These are phyloP conservation scores for Dendronephthya gigantea DNA, from an alignment of 64 coral and sea anemone species.

Conservation along the genomic window DNA sequence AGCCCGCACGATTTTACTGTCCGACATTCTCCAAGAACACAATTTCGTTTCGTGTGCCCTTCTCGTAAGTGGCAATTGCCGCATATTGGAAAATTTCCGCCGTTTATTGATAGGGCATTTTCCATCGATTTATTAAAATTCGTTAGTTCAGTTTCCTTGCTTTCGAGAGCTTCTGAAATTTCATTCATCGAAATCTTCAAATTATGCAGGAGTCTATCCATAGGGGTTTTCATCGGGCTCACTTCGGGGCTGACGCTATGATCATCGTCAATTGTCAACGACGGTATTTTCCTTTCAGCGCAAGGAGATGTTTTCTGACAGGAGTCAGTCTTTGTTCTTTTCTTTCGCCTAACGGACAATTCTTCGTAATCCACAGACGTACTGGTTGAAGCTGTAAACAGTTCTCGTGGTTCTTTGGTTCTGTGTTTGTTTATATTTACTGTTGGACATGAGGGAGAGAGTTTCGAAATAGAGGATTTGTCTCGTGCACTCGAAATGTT, in stretches of 20 bases:
- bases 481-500: not conserved
- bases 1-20: constrained; percentile 30
- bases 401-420: no score
- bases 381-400: no score
- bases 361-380: no score
- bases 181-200: not conserved
- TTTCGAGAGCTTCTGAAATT: not conserved
- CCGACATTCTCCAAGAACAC: not conserved
- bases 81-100: not conserved
- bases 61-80: not conserved
- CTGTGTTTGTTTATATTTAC: no score
- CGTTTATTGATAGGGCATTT: not conserved
- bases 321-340: no score
- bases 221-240: no score
- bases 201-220: not conserved
- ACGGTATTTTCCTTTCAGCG: no score
- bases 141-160: not conserved
- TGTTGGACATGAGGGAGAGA: no score
- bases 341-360: no score
- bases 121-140: not conserved
- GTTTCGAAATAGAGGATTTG: not conserved
- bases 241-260: no score
- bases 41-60: not conserved
- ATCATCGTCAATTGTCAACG: no score
- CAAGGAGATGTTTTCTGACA: no score